A percentile compares a stretch with the other conserved stretches of the same genome.
Conservation (phyloP, 2,888 invertebrate genomes). For the Ormyrus thymus region DNA sequence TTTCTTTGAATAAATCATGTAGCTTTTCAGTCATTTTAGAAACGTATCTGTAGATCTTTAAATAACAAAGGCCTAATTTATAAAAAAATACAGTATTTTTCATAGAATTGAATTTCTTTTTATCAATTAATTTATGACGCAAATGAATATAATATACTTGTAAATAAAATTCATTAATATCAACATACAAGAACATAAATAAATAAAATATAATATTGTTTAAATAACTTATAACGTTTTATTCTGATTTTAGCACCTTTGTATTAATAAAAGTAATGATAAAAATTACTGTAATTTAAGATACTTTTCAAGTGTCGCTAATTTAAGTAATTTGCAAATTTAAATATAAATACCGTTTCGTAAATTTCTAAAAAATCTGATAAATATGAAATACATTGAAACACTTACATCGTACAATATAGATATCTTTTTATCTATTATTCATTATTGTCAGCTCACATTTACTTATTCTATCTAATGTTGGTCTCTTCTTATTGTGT, state of each 20-base stretch:
- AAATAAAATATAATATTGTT: not conserved
- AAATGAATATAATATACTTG: no score
- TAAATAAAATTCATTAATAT: not conserved
- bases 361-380: constrained; percentile 50
- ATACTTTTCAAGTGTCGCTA: constrained; percentile 39
- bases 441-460: constrained; percentile 74
- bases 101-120: no score
- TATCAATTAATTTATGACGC: no score
- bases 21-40: constrained; percentile 7
- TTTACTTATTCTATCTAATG: constrained; percentile 67
- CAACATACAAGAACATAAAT: not conserved
- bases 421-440: constrained; percentile 62
- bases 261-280: not conserved
- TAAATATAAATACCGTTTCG: constrained; percentile 54
- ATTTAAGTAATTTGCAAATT: constrained; percentile 47
- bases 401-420: constrained; percentile 34
- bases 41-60: not conserved
- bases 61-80: no score
- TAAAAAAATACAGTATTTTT: no score
- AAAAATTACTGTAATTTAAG: constrained; percentile 11
- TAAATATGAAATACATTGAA: constrained; percentile 50
- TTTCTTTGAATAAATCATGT: not conserved
- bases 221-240: constrained; percentile 23
- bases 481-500: constrained; percentile 48
- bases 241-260: constrained; percentile 41